Conservation (phyloP, 1,140 invertebrate species). For the Pararge aegeria region DNA sequence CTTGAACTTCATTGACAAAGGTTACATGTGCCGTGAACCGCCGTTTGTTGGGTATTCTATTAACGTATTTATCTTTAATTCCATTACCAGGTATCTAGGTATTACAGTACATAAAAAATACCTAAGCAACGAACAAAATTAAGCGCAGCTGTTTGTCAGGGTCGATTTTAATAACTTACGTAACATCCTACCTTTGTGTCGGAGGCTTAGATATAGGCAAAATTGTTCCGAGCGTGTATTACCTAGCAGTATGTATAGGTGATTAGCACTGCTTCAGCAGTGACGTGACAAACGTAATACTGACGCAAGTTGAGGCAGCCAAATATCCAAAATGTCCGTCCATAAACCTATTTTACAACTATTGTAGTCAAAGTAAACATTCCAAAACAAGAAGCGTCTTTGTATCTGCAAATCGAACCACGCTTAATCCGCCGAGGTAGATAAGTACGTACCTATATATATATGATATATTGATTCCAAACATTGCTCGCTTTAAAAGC, state of each 20-base stretch:
- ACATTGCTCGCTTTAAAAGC: slow-evolving; percentile 37
- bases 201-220: slow-evolving; percentile 15
- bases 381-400: background rate
- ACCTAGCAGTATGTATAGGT: slow-evolving; percentile 47
- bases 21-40: slow-evolving; percentile 5
- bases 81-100: slow-evolving; percentile 11
- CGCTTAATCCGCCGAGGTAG: slow-evolving; percentile 15
- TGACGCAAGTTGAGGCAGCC: slow-evolving; percentile 48
- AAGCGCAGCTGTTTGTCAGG: slow-evolving; percentile 29
- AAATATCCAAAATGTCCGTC: slow-evolving; percentile 43
- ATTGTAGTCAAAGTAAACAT: slow-evolving; percentile 9
- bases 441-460: slow-evolving; percentile 25
- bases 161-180: slow-evolving; percentile 34
- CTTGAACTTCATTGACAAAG: slow-evolving; percentile 13
- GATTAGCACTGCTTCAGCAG: slow-evolving; percentile 45
- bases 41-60: slow-evolving; percentile 8
- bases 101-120: slow-evolving; percentile 17
- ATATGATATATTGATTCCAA: slow-evolving; percentile 46
- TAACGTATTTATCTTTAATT: slow-evolving; percentile 16
- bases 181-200: slow-evolving; percentile 30
- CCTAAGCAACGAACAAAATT: slow-evolving; percentile 17
- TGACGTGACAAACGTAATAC: slow-evolving; percentile 49
- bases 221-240: slow-evolving; percentile 36
- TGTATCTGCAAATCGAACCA: slow-evolving; percentile 18
- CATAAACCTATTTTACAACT: slow-evolving; percentile 8